Evolutionary conservation across 2,113 vertebrate genomes (phyloP).

Genomic region (Morone saxatilis): DNA sequence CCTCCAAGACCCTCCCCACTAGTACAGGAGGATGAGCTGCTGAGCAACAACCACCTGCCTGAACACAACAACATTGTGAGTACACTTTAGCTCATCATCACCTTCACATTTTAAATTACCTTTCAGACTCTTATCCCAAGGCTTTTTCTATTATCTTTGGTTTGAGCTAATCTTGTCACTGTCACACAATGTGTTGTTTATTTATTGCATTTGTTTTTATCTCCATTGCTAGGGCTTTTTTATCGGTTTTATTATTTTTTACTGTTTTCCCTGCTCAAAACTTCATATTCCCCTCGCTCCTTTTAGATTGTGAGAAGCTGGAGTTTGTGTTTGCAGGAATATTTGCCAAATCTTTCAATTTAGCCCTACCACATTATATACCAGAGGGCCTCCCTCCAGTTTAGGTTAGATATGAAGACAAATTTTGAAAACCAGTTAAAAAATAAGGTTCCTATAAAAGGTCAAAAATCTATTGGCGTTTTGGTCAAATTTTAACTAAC

Average conservation of each 20-base stretch:
- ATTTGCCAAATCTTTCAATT: neutral
- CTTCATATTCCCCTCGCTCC: neutral
- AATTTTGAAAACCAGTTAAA: too few relatives aligned
- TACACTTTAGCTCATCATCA: conserved; percentile 27
- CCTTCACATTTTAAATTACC: conserved; percentile 39
- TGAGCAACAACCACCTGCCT: conserved; percentile 79
- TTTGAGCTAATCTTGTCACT: conserved; percentile 41
- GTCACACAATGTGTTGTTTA: conserved; percentile 28
- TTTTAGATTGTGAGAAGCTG: conserved; percentile 2
- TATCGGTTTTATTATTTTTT: neutral
- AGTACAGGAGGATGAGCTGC: conserved; percentile 72
- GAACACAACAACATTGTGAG: conserved; percentile 80
- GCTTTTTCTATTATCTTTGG: conserved; percentile 29
- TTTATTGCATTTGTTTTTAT: conserved; percentile 40
- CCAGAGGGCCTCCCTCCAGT: too few relatives aligned
- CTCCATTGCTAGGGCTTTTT: conserved; percentile 19
- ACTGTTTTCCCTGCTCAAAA: neutral
- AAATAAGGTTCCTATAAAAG: neutral
- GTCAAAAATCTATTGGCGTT: neutral
- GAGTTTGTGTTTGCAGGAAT: neutral
- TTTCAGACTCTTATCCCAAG: conserved; percentile 29
- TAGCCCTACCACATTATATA: too few relatives aligned
- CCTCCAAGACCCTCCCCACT: conserved; percentile 76
- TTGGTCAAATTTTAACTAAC: neutral
- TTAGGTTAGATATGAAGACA: too few relatives aligned